phyloP scores from a whole-genome alignment of 2,797 vertebrate species.

The Acanthornis magna region DNA sequence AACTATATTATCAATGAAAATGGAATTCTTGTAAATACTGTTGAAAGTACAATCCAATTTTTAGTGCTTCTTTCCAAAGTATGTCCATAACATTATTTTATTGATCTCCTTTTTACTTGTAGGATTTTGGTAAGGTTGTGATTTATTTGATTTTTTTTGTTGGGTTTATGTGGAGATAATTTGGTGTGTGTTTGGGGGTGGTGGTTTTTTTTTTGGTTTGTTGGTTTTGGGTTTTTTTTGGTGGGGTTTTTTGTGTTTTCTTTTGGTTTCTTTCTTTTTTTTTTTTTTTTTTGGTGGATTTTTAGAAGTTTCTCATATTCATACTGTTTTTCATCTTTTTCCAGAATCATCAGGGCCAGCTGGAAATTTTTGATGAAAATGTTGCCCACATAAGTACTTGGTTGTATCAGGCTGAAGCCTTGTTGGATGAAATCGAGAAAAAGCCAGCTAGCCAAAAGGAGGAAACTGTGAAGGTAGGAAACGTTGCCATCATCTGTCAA shows the following conservation, averaged over 20 bases:
- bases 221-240: not conserved
- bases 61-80: not conserved
- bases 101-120: not conserved
- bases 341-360: slow-evolving; percentile 92
- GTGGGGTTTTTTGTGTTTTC: too few species aligned
- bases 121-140: not conserved
- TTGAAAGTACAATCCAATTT: not conserved
- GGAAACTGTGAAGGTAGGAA: slow-evolving; percentile 85
- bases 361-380: slow-evolving; percentile 96
- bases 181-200: not conserved
- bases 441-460: slow-evolving; percentile 83
- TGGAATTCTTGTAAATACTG: not conserved
- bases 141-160: not conserved
- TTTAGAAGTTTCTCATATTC: not conserved
- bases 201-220: not conserved
- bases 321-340: not conserved
- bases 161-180: rapidly evolving
- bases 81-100: not conserved
- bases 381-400: slow-evolving; percentile 98
- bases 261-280: too few species aligned
- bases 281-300: not conserved
- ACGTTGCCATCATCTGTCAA: not conserved
- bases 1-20: not conserved
- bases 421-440: slow-evolving; percentile 92
- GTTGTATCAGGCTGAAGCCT: slow-evolving; percentile 96